These are phyloP conservation scores for Megaleporinus macrocephalus DNA, from an alignment of 2,113 vertebrate genomes.

Conservation along the genomic window DNA sequence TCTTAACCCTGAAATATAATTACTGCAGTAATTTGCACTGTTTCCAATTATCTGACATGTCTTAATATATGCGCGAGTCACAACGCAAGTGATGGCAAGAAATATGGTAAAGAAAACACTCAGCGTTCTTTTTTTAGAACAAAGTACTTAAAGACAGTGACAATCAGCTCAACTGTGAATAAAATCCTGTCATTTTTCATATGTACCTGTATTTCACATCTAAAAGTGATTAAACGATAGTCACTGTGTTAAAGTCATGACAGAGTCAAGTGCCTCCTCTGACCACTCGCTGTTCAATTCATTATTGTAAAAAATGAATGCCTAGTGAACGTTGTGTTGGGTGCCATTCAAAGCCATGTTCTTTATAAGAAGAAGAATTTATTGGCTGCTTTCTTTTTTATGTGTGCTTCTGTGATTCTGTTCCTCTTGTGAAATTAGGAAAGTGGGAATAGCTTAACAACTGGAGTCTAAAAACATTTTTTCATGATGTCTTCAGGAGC, in stretches of 20 bases:
- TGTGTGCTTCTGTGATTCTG: not conserved
- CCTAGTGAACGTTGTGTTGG: not conserved
- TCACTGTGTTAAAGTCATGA: not conserved
- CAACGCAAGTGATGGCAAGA: constrained; percentile 1
- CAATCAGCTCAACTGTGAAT: constrained; percentile 1
- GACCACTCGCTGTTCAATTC: not conserved
- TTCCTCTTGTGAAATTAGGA: not conserved
- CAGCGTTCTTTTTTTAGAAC: not conserved
- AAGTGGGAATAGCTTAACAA: not conserved
- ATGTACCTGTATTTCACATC: not conserved
- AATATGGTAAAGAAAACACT: constrained; percentile 25
- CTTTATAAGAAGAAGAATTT: not conserved
- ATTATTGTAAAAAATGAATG: not conserved
- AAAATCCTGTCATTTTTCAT: not conserved
- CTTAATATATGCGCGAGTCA: constrained; percentile 22
- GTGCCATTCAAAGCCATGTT: not conserved
- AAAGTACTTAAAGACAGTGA: not conserved
- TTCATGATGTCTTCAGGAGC: constrained; percentile 1
- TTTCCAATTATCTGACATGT: constrained; percentile 32
- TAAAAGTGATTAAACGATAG: constrained; percentile 7
- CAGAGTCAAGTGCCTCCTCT: not conserved
- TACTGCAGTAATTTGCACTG: constrained; percentile 35
- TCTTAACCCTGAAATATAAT: constrained; percentile 52
- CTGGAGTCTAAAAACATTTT: not conserved
- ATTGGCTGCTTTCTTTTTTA: not conserved